phyloP scores from a whole-genome alignment of 1,140 invertebrate genomes.

The Vollenhovia emeryi region DNA sequence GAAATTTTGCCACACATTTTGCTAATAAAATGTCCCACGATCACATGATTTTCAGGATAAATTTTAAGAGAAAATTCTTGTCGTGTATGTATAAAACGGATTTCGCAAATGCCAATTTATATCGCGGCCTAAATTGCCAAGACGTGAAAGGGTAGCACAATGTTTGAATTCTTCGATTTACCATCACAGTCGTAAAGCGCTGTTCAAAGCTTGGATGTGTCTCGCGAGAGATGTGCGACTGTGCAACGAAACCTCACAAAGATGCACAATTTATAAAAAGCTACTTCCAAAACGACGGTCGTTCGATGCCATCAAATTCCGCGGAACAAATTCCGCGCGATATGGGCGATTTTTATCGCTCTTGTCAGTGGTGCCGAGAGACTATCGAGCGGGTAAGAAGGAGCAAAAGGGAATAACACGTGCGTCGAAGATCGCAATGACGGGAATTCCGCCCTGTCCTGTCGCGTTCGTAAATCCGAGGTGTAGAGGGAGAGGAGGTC shows the following conservation, averaged over 20 bases:
- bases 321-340: background rate
- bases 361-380: background rate
- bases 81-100: background rate
- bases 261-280: background rate
- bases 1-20: no score
- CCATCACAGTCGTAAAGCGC: background rate
- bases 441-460: background rate
- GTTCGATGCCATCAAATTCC: background rate
- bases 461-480: background rate
- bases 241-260: background rate
- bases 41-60: no score
- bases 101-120: background rate
- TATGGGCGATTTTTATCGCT: constrained; percentile 41
- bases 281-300: background rate
- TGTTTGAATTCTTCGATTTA: background rate
- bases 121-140: background rate
- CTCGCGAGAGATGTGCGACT: background rate
- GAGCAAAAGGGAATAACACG: background rate
- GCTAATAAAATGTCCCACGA: no score
- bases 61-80: no score
- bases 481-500: background rate
- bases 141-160: background rate
- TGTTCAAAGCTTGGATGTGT: background rate
- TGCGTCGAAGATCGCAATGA: constrained; percentile 1
- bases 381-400: background rate